Conservation (phyloP, 2,113 vertebrate genomes). For the Nycticebus coucang region DNA sequence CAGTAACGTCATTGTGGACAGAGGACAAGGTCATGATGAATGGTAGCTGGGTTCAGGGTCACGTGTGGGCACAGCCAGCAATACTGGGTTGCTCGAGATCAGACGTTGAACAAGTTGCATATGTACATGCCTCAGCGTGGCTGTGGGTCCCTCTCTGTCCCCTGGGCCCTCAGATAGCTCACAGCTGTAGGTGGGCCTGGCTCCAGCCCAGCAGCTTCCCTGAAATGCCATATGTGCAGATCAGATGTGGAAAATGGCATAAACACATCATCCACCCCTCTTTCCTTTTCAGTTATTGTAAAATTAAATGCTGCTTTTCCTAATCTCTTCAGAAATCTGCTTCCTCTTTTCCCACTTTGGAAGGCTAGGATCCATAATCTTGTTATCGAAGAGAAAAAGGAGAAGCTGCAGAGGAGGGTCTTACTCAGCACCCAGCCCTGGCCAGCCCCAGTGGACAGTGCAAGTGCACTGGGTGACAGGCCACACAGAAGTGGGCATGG, state of each 20-base stretch:
- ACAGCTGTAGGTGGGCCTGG: too few species aligned
- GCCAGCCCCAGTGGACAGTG: too few species aligned
- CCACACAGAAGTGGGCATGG: background rate
- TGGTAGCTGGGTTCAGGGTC: accelerated
- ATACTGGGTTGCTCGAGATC: accelerated
- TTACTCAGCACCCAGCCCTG: accelerated
- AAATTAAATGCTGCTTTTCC: background rate
- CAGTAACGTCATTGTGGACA: too few species aligned
- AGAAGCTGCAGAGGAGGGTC: too few species aligned
- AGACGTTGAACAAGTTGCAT: too few species aligned
- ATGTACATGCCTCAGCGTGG: background rate
- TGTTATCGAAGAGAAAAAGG: too few species aligned
- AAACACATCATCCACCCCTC: accelerated
- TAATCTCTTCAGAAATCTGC: background rate
- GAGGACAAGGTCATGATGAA: background rate
- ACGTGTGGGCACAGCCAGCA: accelerated
- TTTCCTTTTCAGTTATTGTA: too few species aligned
- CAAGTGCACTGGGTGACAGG: background rate
- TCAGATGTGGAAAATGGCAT: accelerated
- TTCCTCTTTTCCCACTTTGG: accelerated
- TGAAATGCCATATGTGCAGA: background rate
- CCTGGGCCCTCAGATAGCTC: background rate
- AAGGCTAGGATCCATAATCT: background rate
- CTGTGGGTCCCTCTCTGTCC: background rate
- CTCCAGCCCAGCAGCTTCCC: too few species aligned